Percentiles rank a stretch among this genome's conserved stretches.
Evolutionary conservation across 2,797 vertebrate species (phyloP).

Genomic region (Tarsius wallacei): DNA sequence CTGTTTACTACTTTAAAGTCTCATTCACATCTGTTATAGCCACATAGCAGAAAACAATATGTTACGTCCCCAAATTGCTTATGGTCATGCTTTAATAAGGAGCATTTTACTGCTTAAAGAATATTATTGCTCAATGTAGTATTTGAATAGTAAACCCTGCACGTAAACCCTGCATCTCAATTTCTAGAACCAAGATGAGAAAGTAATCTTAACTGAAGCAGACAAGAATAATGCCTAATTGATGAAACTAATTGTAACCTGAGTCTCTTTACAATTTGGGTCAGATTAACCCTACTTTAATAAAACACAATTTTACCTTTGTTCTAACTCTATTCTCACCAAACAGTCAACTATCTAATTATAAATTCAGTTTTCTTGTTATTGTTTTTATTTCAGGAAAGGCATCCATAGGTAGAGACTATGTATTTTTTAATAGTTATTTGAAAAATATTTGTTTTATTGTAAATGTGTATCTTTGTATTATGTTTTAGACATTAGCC

Average conservation of each 20-base stretch:
- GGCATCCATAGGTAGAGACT: not conserved
- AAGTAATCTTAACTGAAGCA: slow-evolving; percentile 49
- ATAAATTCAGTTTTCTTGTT: not conserved
- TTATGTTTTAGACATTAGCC: not conserved
- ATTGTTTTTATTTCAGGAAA: not conserved
- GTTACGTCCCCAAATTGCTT: not conserved
- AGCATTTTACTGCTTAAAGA: slow-evolving; percentile 6
- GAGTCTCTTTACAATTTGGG: not conserved
- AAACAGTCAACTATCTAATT: slow-evolving; percentile 23
- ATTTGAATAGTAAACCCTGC: slow-evolving; percentile 34
- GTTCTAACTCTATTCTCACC: slow-evolving; percentile 41
- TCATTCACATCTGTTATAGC: not conserved
- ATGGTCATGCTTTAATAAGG: not conserved
- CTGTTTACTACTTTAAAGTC: not conserved
- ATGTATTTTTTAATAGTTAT: not conserved
- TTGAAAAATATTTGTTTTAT: not conserved
- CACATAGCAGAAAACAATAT: not conserved
- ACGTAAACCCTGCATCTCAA: slow-evolving; percentile 33
- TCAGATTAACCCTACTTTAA: slow-evolving; percentile 28
- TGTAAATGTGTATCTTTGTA: slow-evolving; percentile 3
- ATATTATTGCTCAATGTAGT: not conserved
- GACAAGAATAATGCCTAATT: slow-evolving; percentile 47
- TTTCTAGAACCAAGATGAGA: slow-evolving; percentile 44
- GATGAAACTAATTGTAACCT: slow-evolving; percentile 59
- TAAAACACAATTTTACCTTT: slow-evolving; percentile 15